Conservation (phyloP, 2,113 vertebrate genomes). For the Lophochroa leadbeateri region DNA sequence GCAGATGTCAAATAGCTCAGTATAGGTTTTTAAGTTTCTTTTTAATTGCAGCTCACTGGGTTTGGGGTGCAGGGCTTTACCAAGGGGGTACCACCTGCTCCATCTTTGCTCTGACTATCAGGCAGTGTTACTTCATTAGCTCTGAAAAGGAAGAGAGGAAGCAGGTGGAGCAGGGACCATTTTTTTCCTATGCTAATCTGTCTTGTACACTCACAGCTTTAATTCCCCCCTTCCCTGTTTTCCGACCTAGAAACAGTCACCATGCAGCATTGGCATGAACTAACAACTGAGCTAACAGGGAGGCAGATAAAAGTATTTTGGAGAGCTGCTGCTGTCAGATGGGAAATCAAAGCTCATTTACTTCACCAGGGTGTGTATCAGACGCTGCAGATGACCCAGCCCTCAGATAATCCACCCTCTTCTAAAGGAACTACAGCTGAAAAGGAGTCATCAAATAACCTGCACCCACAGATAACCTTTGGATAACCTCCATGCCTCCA, state of each 20-base stretch:
- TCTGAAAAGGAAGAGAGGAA: not conserved
- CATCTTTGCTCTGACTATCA: not conserved
- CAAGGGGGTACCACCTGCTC: not conserved
- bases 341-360: not conserved
- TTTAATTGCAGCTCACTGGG: not conserved
- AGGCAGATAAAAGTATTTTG: not conserved
- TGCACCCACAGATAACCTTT: not conserved
- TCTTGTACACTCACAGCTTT: not conserved
- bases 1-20: not conserved
- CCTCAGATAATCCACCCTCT: not conserved
- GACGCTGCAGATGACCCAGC: not conserved
- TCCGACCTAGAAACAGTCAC: not conserved
- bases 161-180: not conserved
- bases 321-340: not conserved
- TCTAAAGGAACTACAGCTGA: not conserved
- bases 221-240: not conserved
- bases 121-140: not conserved
- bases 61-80: not conserved
- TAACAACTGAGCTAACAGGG: not conserved
- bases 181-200: not conserved
- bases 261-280: not conserved
- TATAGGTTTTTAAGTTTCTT: not conserved
- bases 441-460: not conserved
- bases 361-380: not conserved
- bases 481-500: not conserved